phyloP scores from a whole-genome alignment of 2,888 invertebrate genomes.

The Meiosimyza platycephala region DNA sequence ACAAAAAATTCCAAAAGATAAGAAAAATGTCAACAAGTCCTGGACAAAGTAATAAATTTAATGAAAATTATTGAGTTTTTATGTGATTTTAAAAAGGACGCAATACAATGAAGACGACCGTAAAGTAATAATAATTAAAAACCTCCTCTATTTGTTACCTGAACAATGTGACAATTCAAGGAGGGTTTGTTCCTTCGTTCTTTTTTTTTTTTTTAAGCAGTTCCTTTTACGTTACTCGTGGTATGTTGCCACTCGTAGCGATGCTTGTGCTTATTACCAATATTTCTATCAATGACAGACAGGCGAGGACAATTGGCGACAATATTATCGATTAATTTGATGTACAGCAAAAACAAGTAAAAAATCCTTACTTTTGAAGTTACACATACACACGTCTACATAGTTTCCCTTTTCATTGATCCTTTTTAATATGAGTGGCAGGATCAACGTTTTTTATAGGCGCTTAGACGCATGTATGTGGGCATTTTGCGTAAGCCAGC shows the following conservation, averaged over 20 bases:
- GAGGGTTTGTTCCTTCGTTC: slow-evolving; percentile 29
- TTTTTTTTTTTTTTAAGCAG: slow-evolving; percentile 10
- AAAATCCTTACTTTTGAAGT: slow-evolving; percentile 35
- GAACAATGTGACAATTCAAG: slow-evolving; percentile 39
- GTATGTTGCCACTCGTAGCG: too few relatives aligned
- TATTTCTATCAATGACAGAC: slow-evolving; percentile 24
- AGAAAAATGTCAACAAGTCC: slow-evolving; percentile 61
- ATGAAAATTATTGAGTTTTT: slow-evolving; percentile 30
- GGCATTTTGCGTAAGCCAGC: slow-evolving; percentile 16
- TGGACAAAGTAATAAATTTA: slow-evolving; percentile 55
- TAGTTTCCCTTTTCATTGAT: slow-evolving; percentile 12
- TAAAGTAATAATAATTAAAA: slow-evolving; percentile 56
- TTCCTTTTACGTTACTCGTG: too few relatives aligned
- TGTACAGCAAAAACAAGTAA: slow-evolving; percentile 27
- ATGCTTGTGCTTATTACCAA: too few relatives aligned
- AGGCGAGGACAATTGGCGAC: slow-evolving; percentile 57
- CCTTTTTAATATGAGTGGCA: slow-evolving; percentile 6
- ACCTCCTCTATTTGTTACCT: slow-evolving; percentile 35
- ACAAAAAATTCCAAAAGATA: slow-evolving; percentile 47
- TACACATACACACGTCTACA: neutral
- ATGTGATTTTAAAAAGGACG: slow-evolving; percentile 44
- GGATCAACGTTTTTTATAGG: neutral
- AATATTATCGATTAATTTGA: slow-evolving; percentile 49
- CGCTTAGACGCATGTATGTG: neutral
- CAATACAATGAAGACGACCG: slow-evolving; percentile 43